phyloP scores from a whole-genome alignment of 2,888 invertebrate genomes.

The Dione juno region DNA sequence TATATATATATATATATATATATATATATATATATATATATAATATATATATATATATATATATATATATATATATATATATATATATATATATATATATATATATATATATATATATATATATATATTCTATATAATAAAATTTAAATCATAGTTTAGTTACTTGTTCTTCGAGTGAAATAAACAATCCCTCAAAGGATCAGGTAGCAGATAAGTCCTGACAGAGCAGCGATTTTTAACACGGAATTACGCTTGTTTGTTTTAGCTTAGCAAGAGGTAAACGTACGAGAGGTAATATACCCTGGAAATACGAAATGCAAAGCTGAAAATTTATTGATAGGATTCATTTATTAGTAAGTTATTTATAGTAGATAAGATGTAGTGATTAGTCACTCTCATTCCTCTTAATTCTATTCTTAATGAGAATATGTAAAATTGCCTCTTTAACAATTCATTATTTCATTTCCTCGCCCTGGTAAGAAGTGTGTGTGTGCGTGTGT shows the following conservation, averaged over 20 bases:
- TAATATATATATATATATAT: no score
- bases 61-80: no score
- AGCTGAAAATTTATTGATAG: slow-evolving; percentile 11
- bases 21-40: no score
- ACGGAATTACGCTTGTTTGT: slow-evolving; percentile 44
- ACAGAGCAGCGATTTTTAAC: slow-evolving; percentile 52
- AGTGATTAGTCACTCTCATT: no score
- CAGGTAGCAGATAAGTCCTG: slow-evolving; percentile 48
- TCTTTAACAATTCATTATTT: no score
- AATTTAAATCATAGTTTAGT: neutral
- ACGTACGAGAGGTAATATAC: slow-evolving; percentile 26
- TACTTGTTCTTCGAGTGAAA: neutral
- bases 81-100: no score
- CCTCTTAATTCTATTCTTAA: no score
- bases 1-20: no score
- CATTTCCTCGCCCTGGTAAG: no score
- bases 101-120: no score
- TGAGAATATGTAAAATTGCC: no score
- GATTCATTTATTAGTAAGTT: neutral
- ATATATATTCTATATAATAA: neutral
- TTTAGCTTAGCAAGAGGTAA: slow-evolving; percentile 32
- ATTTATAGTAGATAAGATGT: neutral
- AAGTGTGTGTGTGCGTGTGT: no score
- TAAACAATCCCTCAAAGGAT: slow-evolving; percentile 51
- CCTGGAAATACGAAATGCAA: slow-evolving; percentile 12